Base-by-base conservation (phyloP, 2,797 vertebrate genomes). In the Enteromius anoplus region DNA sequence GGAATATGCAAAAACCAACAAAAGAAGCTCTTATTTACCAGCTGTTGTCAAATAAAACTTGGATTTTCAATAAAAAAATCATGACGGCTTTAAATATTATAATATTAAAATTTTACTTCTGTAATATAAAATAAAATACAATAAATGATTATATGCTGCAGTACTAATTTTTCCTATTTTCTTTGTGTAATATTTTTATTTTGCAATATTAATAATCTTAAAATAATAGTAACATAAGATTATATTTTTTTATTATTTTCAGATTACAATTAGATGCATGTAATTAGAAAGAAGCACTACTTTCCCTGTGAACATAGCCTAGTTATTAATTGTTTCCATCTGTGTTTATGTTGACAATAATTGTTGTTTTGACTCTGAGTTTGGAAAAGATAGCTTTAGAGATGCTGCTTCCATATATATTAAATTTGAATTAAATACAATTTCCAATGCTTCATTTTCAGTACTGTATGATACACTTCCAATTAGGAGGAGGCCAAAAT, bases 331-430 rank as follows among this genome's bases (percentile, higher is more conserved):
- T 69, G n/a, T 69, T 80, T 19, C 3, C 64, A 21, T 72, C 29
- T 80, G 19, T 84, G 68, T 84, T 78, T 78, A 47, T 70, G 64
- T 70, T 11, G 23, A 14, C 23, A 42, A 12, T 45, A 21, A 65
- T 64, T 65, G 66, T 21, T 80, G 70, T 73, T 73, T 64, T 23
- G 58, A 34, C 32, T 60, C 40, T 32, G 58, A 12, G 4, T 53
- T 69, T 47, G 12, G 26, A 68, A 29, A 29, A 66, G 15, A 77
- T 32, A 26, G 42, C 17, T 64, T 65, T 26, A 65, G 60, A 71
- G 9, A 80, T 3, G 58, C 85, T 17, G 29, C 85, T 79, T 96
- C 95, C 37, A 40, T 40, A 40, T 40, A 3, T 60, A 34, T 76
- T 60, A 26, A 3, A 37, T 73, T n/a, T 14, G 19, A n/a, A 72